These are phyloP conservation scores for Myzus persicae DNA, from an alignment of 1,140 invertebrate genomes.

Conservation along the genomic window DNA sequence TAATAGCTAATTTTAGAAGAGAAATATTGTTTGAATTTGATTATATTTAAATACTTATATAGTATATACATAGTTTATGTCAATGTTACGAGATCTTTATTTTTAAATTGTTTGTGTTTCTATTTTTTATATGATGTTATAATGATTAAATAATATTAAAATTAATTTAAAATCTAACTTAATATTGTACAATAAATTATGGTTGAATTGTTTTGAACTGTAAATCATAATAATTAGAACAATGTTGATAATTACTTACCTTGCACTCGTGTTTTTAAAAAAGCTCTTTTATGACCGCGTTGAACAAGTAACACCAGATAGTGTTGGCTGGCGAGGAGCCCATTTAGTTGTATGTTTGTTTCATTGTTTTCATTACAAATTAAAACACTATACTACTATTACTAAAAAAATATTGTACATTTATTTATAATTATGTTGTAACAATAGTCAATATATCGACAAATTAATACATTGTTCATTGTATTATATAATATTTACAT, in stretches of 20 bases:
- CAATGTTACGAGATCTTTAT: neutral
- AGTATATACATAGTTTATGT: neutral
- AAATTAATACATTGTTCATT: too few relatives aligned
- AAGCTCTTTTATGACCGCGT: too few relatives aligned
- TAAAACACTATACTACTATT: neutral
- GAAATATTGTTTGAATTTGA: neutral
- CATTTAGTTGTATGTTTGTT: neutral
- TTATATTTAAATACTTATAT: constrained; percentile 1
- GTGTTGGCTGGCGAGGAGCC: neutral
- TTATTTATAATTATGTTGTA: too few relatives aligned
- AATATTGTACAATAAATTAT: neutral
- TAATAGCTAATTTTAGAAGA: neutral
- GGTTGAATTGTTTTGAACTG: neutral
- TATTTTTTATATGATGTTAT: neutral
- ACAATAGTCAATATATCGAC: too few relatives aligned
- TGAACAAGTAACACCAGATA: neutral
- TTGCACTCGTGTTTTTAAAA: neutral
- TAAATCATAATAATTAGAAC: neutral
- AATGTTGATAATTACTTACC: neutral
- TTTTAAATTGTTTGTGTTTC: neutral
- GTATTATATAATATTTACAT: too few relatives aligned
- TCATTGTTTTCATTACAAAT: neutral
- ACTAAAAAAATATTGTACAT: too few relatives aligned
- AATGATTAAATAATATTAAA: too few relatives aligned
- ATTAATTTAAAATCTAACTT: neutral